A percentile compares a stretch with the other conserved stretches of the same genome.
phyloP scores from a whole-genome alignment of 2,888 invertebrate species.

The Tillus elongatus region DNA sequence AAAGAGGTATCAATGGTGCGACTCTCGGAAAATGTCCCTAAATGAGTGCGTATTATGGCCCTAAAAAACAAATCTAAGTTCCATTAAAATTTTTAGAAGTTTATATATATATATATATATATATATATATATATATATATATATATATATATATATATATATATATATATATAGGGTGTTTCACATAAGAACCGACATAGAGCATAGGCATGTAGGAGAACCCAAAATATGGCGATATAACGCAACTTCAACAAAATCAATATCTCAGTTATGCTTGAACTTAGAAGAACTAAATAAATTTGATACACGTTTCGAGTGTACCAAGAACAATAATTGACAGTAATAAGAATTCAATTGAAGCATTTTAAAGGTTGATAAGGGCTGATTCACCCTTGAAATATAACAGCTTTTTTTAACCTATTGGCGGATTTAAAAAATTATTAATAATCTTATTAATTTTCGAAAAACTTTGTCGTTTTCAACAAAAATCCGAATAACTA shows the following conservation, averaged over 20 bases:
- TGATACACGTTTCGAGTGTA: slow-evolving; percentile 1
- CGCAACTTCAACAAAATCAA: not conserved
- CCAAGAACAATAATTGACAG: not conserved
- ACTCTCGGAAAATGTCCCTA: too few relatives aligned
- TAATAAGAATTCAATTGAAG: not conserved
- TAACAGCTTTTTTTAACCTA: slow-evolving; percentile 3
- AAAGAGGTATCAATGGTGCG: too few relatives aligned
- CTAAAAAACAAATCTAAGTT: too few relatives aligned
- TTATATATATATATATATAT: too few relatives aligned
- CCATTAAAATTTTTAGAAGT: too few relatives aligned
- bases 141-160: too few relatives aligned
- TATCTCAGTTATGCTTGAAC: slow-evolving; percentile 1
- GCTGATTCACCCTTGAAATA: slow-evolving; percentile 5
- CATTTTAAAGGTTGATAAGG: slow-evolving; percentile 3
- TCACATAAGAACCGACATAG: slow-evolving; percentile 4
- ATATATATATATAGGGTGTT: slow-evolving; percentile 1
- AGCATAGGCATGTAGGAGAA: slow-evolving; percentile 1
- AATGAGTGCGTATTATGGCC: too few relatives aligned
- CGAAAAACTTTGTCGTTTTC: not conserved
- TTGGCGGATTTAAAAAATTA: not conserved
- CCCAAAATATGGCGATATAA: slow-evolving; percentile 2
- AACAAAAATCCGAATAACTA: slow-evolving; percentile 3
- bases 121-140: too few relatives aligned
- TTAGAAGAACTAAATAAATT: slow-evolving; percentile 3
- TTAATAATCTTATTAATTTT: not conserved